Percentiles rank a stretch among this genome's conserved stretches.
These are phyloP conservation scores for Phoxinus dragarum DNA, from an alignment of 2,797 vertebrate species.

Conservation along the genomic window DNA sequence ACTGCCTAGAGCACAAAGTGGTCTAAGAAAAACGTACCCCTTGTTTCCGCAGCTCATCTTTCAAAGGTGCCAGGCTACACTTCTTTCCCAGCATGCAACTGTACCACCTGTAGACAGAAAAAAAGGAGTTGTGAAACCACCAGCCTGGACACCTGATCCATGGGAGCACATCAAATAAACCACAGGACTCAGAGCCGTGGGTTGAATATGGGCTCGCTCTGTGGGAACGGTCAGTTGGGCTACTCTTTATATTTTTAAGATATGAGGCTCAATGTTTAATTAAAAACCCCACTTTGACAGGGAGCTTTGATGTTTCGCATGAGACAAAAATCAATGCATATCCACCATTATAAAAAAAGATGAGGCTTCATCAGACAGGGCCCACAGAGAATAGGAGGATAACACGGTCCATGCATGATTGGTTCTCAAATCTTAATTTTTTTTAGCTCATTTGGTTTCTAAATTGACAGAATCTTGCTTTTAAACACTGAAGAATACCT, in stretches of 20 bases:
- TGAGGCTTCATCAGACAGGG: constrained; percentile 62
- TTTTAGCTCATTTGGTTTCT: background rate
- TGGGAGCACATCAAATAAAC: constrained; percentile 59
- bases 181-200: constrained; percentile 43
- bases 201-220: background rate
- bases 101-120: constrained; percentile 89
- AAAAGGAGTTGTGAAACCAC: constrained; percentile 17
- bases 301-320: constrained; percentile 65
- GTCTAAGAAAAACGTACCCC: constrained; percentile 81
- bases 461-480: constrained; percentile 29
- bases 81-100: constrained; percentile 99
- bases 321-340: constrained; percentile 71
- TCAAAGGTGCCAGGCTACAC: constrained; percentile 94
- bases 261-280: constrained; percentile 32
- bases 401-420: constrained; percentile 35
- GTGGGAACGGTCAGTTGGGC: constrained; percentile 21
- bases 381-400: constrained; percentile 44
- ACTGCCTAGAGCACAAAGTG: background rate
- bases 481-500: background rate
- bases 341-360: constrained; percentile 65
- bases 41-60: constrained; percentile 95
- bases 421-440: constrained; percentile 24
- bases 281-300: constrained; percentile 54
- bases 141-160: constrained; percentile 16
- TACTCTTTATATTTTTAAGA: constrained; percentile 36